Evolutionary conservation across 2,888 invertebrate genomes (phyloP).

Genomic region (Plebejus argus): DNA sequence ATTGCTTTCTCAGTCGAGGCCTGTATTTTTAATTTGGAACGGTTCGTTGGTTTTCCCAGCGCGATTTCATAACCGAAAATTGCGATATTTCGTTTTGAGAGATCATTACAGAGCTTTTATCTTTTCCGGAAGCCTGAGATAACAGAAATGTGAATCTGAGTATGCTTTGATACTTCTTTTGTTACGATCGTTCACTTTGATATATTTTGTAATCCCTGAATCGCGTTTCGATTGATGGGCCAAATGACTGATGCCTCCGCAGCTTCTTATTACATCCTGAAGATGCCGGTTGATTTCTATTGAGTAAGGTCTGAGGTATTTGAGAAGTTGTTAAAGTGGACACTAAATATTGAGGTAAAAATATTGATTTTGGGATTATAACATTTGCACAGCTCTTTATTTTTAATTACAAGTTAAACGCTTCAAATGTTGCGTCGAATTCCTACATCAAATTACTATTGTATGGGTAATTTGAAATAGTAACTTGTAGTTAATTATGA

Average conservation of each 20-base stretch:
- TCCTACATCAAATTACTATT: background rate
- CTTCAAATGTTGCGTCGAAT: background rate
- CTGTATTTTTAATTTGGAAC: background rate
- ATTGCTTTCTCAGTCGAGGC: background rate
- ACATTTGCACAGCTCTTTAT: background rate
- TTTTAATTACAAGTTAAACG: background rate
- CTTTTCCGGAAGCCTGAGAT: background rate
- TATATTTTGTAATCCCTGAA: background rate
- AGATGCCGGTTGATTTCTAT: background rate
- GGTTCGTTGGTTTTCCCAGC: background rate
- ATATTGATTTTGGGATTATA: too few relatives aligned
- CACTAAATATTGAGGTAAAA: too few relatives aligned
- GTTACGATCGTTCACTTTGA: conserved; percentile 2
- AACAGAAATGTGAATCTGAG: conserved; percentile 15
- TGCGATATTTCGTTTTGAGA: background rate
- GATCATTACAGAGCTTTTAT: background rate
- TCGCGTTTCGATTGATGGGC: background rate
- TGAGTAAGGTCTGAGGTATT: background rate
- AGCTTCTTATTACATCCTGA: background rate
- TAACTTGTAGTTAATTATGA: background rate
- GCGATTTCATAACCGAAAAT: background rate
- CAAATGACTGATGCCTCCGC: background rate
- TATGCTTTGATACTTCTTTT: background rate
- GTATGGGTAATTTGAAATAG: background rate
- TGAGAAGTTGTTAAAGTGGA: background rate